Conservation (phyloP, 1,140 invertebrate species). For the Apis cerana region DNA sequence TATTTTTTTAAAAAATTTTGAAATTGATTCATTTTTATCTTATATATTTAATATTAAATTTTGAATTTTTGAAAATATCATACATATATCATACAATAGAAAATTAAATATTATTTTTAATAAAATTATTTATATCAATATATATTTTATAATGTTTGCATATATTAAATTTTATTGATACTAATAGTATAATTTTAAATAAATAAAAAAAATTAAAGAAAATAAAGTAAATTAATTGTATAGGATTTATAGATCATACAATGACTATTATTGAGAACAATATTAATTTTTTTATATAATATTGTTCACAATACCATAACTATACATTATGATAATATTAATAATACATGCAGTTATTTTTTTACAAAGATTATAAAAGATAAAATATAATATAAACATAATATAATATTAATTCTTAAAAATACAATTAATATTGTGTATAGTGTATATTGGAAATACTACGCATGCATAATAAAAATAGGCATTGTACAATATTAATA, state of each 20-base stretch:
- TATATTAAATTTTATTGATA: constrained; percentile 2
- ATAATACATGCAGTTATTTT: background rate
- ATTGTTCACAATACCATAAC: background rate
- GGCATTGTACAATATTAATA: background rate
- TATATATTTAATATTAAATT: background rate
- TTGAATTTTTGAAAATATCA: background rate
- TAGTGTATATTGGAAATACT: background rate
- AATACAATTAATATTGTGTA: background rate
- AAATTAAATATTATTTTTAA: background rate
- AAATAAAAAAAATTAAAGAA: background rate
- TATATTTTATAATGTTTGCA: background rate
- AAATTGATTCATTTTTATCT: background rate
- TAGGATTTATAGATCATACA: background rate
- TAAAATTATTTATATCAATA: background rate
- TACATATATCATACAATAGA: too few relatives aligned
- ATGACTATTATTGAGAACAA: background rate
- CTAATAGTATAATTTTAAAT: background rate
- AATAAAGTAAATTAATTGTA: background rate
- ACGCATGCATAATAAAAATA: background rate
- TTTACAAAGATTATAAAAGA: background rate
- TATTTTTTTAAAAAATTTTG: background rate
- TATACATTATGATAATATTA: background rate
- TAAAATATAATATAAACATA: background rate
- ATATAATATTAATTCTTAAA: background rate
- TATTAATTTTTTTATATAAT: background rate